Evolutionary conservation across 2,113 vertebrate genomes (phyloP).

Genomic region (Nothocercus julius): DNA sequence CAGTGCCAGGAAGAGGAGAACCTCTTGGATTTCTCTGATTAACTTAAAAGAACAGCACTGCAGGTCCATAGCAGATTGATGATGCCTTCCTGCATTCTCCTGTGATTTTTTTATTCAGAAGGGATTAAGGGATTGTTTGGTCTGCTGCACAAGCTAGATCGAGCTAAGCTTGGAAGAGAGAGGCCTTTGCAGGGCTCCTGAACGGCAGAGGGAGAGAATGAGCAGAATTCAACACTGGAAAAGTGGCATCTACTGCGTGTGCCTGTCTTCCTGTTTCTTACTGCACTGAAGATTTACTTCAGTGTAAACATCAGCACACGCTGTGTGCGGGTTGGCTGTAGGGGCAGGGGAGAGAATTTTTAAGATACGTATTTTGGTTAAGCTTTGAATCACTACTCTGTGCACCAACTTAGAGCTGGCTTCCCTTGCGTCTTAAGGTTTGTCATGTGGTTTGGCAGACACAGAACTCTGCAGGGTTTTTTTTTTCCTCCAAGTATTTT

Average conservation of each 20-base stretch:
- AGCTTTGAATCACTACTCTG: conserved; percentile 62
- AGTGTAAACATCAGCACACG: neutral
- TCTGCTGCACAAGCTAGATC: neutral
- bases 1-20: neutral
- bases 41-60: neutral
- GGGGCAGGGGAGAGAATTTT: conserved; percentile 30
- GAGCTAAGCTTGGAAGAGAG: conserved; percentile 7
- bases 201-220: neutral
- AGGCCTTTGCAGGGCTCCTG: conserved; percentile 2
- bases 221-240: conserved; percentile 26
- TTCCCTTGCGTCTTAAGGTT: conserved; percentile 43
- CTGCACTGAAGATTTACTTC: neutral
- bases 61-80: rapidly evolving
- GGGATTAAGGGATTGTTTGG: neutral
- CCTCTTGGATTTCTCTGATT: neutral
- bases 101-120: neutral
- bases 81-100: neutral
- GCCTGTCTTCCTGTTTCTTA: conserved; percentile 77
- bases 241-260: conserved; percentile 43
- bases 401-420: conserved; percentile 41
- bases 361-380: conserved; percentile 43
- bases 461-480: neutral
- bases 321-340: conserved; percentile 37
- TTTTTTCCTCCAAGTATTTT: neutral
- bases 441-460: conserved; percentile 68